phyloP scores from a whole-genome alignment of 2,113 vertebrate genomes.

The Plectropomus leopardus region DNA sequence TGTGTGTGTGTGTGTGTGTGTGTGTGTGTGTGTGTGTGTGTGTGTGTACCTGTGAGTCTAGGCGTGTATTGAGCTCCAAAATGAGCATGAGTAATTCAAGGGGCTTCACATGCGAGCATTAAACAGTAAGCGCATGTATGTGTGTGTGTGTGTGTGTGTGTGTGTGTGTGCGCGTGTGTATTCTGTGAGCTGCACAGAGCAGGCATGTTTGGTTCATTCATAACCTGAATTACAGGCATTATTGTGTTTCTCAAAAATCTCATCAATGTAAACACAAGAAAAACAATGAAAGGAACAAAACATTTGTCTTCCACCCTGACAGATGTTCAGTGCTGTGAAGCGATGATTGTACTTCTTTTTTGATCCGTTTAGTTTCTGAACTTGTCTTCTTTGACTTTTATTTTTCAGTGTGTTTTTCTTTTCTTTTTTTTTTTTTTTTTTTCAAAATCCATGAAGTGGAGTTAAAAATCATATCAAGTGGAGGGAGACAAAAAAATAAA shows the following conservation, averaged over 20 bases:
- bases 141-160: conserved; percentile 4
- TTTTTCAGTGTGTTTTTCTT: conserved; percentile 38
- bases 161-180: conserved; percentile 28
- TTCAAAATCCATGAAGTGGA: conserved; percentile 80
- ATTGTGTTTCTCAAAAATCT: conserved; percentile 55
- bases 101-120: conserved; percentile 11
- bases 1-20: not conserved
- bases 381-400: conserved; percentile 66
- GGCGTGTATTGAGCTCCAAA: conserved; percentile 35
- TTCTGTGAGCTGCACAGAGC: conserved; percentile 59
- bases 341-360: conserved; percentile 72
- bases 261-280: conserved; percentile 56
- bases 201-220: conserved; percentile 65
- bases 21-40: conserved; percentile 5
- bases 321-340: conserved; percentile 75
- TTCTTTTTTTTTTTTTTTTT: conserved; percentile 53
- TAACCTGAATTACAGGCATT: conserved; percentile 50
- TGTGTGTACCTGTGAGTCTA: conserved; percentile 36
- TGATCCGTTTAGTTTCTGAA: conserved; percentile 63
- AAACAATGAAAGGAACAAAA: conserved; percentile 47
- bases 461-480: conserved; percentile 77
- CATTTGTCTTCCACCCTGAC: conserved; percentile 75
- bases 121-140: conserved; percentile 12
- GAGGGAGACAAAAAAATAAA: conserved; percentile 79
- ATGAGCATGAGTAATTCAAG: conserved; percentile 24